phyloP scores from a whole-genome alignment of 2,113 vertebrate genomes.

The Dromas ardeola region DNA sequence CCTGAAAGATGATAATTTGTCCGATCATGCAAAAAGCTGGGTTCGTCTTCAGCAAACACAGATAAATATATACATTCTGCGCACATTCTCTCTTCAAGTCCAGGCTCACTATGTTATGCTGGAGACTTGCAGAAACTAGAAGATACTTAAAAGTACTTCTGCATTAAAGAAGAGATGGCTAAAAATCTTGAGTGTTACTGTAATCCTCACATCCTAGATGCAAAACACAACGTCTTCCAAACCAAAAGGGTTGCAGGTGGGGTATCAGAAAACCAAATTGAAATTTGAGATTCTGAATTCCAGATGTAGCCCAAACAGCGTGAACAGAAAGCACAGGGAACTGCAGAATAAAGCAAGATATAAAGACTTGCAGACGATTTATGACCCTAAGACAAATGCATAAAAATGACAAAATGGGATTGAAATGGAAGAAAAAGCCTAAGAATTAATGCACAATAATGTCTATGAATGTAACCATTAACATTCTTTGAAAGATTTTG shows the following conservation, averaged over 20 bases:
- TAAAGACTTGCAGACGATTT: neutral
- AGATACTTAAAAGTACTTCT: neutral
- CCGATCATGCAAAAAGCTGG: neutral
- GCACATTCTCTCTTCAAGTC: neutral
- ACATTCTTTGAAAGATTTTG: neutral
- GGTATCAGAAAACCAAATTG: neutral
- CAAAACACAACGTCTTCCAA: neutral
- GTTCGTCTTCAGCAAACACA: neutral
- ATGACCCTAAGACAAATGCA: neutral
- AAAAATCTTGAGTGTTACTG: neutral
- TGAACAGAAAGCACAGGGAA: neutral
- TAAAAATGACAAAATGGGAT: neutral
- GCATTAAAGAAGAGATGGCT: neutral
- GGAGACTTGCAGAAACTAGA: neutral
- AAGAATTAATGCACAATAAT: neutral
- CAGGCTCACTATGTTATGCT: neutral
- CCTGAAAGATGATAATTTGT: neutral
- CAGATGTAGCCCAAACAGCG: neutral
- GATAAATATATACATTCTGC: neutral
- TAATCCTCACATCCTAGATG: neutral
- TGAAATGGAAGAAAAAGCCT: neutral
- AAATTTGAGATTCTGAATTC: neutral
- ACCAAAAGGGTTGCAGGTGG: neutral
- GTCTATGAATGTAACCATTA: neutral
- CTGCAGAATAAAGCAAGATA: neutral